Evolutionary conservation across 1,140 invertebrate species (phyloP), one percentile per base, ranked within the genome.

Genomic region (Sipha flava): DNA sequence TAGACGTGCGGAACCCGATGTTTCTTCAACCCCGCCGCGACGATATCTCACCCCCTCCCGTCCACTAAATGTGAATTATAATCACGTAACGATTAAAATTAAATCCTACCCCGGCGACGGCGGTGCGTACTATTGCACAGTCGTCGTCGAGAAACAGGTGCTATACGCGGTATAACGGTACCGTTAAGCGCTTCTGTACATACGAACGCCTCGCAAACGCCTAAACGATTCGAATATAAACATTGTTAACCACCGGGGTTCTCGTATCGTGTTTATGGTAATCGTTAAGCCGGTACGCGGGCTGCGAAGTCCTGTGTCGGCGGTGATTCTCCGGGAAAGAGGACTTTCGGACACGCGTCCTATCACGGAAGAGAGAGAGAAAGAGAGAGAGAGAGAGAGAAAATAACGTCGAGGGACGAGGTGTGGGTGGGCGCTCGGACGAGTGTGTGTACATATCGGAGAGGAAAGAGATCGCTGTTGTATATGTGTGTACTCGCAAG

Each of bases 51-150:
- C 14, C 23, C 70, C 16, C 26, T 31, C n/a, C 70, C 16, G 16
- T 31, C n/a, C 4, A 68, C 21, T 14, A 29, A 72, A 72, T 49
- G 43, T 72, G 68, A 72, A 72, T 47, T 73, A 73, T 52, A 40
- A 21, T 73, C 70, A 54, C 70, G 70, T 73, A 73, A 73, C 45
- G 18, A 49, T 73, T 73, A 73, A 70, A 73, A 73, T 73, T 54
- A 49, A 73, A 73, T 23, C 45, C 68, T 26, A 7, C 2, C 68
- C 23, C 6, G 43, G n/a, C n/a, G 23, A 62, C n/a, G 62, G 34
- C 18, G n/a, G 34, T 7, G 18, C 3, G 10, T 34, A 34, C 10
- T 18, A 16, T 23, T 14, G 29, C 14, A 57, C 16, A 37, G 59
- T 37, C 62, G 34, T 37, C n/a, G n/a, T 52, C 62, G 70, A 16